Base-by-base conservation (phyloP, 2,113 vertebrate genomes). In the Ophthalmolycus amberensis region DNA sequence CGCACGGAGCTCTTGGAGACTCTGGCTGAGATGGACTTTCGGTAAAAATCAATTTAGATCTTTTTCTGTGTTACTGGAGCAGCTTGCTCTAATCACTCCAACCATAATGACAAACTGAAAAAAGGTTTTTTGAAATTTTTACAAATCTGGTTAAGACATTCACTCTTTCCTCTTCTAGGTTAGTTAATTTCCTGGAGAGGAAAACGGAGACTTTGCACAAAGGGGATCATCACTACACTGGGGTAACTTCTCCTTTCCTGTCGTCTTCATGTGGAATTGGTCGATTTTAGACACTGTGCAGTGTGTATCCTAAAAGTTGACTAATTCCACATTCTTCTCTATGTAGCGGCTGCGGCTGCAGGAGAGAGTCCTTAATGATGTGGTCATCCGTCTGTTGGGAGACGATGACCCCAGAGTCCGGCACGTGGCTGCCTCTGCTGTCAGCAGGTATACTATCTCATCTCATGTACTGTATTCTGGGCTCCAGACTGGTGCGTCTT, bases 381-480 rank as follows among this genome's bases (percentile, higher is more conserved):
- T 99, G 22, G 95, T 99, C 75, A 95, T 99, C 83, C 86, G 68
- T 74, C 88, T 99, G 77, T 94, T 99, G 72, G 98, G 98, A 72
- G 98, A 99, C 37, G 98, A 99, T 34, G 98, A 99, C 88, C 97
- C 97, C 7, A 91, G 98, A 81, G 98, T 99, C 27, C 94, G 98
- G 11, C 98, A 97, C 0, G 92, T 98, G 3, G 98, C 98, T 1
- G 96, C 98, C 0, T 92, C 96, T 5, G 93, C 96, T 0, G 88
- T 99, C 59, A 87, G 93, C 87, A 97, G 97, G 98, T 99, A 93
- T 4, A 11, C 14, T 5, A 0, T 40, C 15, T 38, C 22, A 0
- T 38, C 12, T 29, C 2, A 58, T 37, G 18, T 42, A 10, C 25
- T 48, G 0, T 59, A 1, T 1, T 48, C 4, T 18, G 16, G 16